phyloP scores from a whole-genome alignment of 2,888 invertebrate species.

The Celastrina argiolus region DNA sequence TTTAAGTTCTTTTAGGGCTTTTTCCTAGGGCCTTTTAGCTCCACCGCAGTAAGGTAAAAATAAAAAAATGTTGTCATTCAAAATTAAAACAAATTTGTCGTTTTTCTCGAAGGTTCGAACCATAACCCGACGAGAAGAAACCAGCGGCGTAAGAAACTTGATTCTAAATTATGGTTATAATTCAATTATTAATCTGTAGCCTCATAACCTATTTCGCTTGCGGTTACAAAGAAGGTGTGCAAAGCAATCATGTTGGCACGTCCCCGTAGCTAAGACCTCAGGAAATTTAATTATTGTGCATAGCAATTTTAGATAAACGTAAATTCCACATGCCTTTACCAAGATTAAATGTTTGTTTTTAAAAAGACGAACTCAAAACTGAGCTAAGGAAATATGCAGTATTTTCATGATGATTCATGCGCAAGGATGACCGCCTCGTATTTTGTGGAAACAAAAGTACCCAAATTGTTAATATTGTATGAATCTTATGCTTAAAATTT shows the following conservation, averaged over 20 bases:
- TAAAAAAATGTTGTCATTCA: too few species aligned
- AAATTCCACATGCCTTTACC: too few species aligned
- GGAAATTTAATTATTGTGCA: neutral
- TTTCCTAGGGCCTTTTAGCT: too few species aligned
- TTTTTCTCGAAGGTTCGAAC: too few species aligned
- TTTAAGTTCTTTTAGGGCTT: too few species aligned
- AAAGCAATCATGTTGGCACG: neutral
- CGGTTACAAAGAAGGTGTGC: neutral
- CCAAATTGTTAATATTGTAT: neutral
- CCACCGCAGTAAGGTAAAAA: too few species aligned
- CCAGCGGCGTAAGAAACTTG: too few species aligned
- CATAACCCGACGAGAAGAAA: too few species aligned
- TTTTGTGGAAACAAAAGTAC: neutral
- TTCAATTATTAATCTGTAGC: neutral
- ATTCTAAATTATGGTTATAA: neutral
- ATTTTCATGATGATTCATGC: neutral
- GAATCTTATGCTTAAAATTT: neutral
- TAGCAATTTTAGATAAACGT: too few species aligned
- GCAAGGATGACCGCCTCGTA: neutral
- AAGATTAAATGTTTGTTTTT: too few species aligned
- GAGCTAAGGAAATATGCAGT: neutral
- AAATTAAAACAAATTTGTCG: too few species aligned
- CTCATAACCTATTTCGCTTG: neutral
- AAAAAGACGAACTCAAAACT: neutral
- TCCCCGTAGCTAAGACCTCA: neutral